Evolutionary conservation across 2,113 vertebrate genomes (phyloP).

Genomic region (Etheostoma spectabile): DNA sequence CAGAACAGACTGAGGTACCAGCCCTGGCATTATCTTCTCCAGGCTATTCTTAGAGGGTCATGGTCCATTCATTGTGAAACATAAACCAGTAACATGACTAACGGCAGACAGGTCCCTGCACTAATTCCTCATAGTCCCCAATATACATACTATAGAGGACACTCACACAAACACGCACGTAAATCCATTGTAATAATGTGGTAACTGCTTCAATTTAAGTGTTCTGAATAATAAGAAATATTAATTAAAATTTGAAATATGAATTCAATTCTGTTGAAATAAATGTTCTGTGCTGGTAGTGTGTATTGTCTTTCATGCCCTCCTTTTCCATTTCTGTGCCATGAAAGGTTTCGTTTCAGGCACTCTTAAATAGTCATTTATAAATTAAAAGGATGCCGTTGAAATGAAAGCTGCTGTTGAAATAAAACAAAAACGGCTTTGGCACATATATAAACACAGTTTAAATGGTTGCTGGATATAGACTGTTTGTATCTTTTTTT

Average conservation of each 20-base stretch:
- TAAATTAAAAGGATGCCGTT: constrained; percentile 26
- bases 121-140: constrained; percentile 67
- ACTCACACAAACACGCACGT: constrained; percentile 30
- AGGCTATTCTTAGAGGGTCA: constrained; percentile 80
- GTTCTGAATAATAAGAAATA: background rate
- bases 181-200: background rate
- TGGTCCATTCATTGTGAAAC: constrained; percentile 60
- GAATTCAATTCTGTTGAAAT: constrained; percentile 39
- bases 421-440: constrained; percentile 41
- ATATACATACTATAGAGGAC: constrained; percentile 46
- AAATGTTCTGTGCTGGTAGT: background rate
- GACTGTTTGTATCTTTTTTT: constrained; percentile 42
- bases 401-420: constrained; percentile 14
- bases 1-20: constrained; percentile 54
- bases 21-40: constrained; percentile 49
- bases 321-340: constrained; percentile 23
- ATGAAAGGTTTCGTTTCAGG: constrained; percentile 28
- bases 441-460: background rate
- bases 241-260: constrained; percentile 26
- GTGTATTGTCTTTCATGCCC: background rate
- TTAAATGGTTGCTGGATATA: constrained; percentile 32
- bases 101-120: constrained; percentile 46
- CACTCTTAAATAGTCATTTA: constrained; percentile 9
- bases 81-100: constrained; percentile 69
- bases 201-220: background rate